These are phyloP conservation scores for Hormaphis cornu DNA, from an alignment of 1,140 invertebrate genomes.

Conservation along the genomic window DNA sequence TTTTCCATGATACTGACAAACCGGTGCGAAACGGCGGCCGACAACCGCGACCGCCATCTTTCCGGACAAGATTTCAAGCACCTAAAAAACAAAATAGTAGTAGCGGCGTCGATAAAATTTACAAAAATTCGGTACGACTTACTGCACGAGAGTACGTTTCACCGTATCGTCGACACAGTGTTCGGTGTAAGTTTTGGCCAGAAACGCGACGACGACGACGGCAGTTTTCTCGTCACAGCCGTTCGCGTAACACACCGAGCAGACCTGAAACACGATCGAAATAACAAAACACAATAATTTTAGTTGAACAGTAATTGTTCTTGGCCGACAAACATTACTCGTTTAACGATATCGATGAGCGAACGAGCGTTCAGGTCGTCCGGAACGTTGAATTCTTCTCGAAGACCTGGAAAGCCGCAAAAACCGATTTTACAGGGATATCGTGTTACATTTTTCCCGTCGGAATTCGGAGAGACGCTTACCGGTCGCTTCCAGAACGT, in stretches of 20 bases:
- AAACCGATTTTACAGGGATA: neutral
- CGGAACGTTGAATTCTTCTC: neutral
- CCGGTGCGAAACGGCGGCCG: neutral
- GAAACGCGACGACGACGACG: neutral
- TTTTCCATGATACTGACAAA: neutral
- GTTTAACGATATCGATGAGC: neutral
- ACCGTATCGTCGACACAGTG: slow-evolving; percentile 1
- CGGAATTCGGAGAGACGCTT: neutral
- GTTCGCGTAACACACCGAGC: neutral
- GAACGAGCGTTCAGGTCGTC: neutral
- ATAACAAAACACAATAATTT: neutral
- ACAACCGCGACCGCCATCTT: neutral
- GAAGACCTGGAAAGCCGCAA: neutral
- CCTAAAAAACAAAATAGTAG: neutral
- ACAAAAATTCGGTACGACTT: neutral
- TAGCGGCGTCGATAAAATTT: neutral
- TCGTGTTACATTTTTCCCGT: no score
- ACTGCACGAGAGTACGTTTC: neutral
- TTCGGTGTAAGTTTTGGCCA: neutral
- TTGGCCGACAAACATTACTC: neutral
- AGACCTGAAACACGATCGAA: neutral
- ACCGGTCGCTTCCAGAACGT: neutral
- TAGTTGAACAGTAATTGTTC: neutral
- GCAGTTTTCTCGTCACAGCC: neutral
- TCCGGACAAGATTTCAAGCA: neutral